Conservation (phyloP, 1,140 invertebrate species). For the fruit fly (Drosophila melanogaster) region DNA sequence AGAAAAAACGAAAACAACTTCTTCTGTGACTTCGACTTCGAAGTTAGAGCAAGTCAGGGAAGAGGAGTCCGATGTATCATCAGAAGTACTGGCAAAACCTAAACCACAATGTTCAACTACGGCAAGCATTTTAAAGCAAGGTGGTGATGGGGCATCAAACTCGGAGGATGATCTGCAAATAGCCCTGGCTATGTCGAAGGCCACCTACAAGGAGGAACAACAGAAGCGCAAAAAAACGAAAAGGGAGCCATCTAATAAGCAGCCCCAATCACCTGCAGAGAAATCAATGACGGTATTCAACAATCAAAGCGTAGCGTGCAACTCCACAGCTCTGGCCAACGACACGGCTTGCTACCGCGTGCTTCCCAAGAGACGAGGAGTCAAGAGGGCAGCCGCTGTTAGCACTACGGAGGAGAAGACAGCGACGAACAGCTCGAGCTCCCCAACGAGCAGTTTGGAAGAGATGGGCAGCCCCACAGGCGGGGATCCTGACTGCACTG, state of each 20-base stretch:
- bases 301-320: slow-evolving; percentile 63
- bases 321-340: slow-evolving; percentile 58
- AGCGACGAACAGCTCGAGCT: not conserved
- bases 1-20: not conserved
- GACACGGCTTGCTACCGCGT: slow-evolving; percentile 28
- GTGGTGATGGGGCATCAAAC: not conserved
- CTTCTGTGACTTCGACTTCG: too few species aligned
- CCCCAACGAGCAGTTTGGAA: not conserved
- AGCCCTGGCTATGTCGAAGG: slow-evolving; percentile 40
- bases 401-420: slow-evolving; percentile 18
- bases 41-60: slow-evolving; percentile 3
- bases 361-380: slow-evolving; percentile 5
- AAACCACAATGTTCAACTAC: not conserved
- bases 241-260: not conserved
- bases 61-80: not conserved
- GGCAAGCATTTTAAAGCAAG: not conserved
- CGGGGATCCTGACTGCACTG: slow-evolving; percentile 62
- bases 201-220: slow-evolving; percentile 24
- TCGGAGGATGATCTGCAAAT: slow-evolving; percentile 32
- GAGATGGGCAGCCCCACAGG: not conserved
- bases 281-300: slow-evolving; percentile 31
- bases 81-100: not conserved
- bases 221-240: slow-evolving; percentile 3
- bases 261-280: slow-evolving; percentile 1
- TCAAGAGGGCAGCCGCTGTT: slow-evolving; percentile 7